Evolutionary conservation across 2,797 vertebrate species (phyloP), one percentile per base, ranked within the genome.

Genomic region (Macrochelys suwanniensis): DNA sequence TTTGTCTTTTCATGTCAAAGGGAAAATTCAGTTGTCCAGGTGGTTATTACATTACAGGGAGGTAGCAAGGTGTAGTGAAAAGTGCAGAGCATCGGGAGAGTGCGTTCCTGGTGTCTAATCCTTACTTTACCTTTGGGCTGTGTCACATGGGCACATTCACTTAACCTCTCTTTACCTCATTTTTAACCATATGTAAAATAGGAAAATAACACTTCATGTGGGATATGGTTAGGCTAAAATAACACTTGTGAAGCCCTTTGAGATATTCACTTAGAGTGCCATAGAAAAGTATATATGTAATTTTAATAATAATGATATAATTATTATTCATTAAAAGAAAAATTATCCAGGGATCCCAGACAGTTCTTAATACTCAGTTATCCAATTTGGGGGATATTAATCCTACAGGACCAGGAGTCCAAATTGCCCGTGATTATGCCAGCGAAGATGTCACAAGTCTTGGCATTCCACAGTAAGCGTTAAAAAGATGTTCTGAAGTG

Each of bases 381-480:
- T 23, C 21, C 85, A 21, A 61, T 84, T 84, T 89, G 50, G 90
- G 68, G 42, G 45, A 80, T 91, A 80, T 92, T 89, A 96, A 89
- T 94, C 76, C 49, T 47, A 57, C 93, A 74, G 31, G 89, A 93
- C 12, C 31, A 71, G 37, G 31, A 89, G 57, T 89, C 11, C 65
- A 50, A 81, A 91, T 89, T 88, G 37, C 54, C 88, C n/a, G 88
- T 92, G 85, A n/a, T 54, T 92, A 16, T 92, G n/a, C 50, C 53
- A 47, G 83, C 13, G 1, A 68, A 37, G 19, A 21, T 68, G 65
- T 68, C 59, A 61, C 28, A 61, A 16, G 6, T 33, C n/a, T n/a
- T 37, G 65, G 17, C 50, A 47, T 89, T 16, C 19, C 50, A 81
- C 82, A 77, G 87, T 86, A 88, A 84, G 26, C 65, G 51, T 50